Base-by-base conservation (phyloP, 2,113 vertebrate genomes). In the Hystrix brachyura region DNA sequence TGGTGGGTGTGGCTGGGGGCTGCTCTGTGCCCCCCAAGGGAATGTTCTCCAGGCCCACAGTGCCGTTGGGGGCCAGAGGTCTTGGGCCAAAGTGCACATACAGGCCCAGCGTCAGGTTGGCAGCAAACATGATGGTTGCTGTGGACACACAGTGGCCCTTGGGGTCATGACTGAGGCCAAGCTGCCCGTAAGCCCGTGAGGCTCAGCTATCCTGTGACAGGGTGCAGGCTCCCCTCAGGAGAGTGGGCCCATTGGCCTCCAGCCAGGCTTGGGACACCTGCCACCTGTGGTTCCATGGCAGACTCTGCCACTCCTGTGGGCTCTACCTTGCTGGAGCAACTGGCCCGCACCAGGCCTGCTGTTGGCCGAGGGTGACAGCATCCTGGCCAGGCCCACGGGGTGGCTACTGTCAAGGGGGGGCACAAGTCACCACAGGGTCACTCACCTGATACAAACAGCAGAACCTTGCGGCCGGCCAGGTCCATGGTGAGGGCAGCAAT, bases 401-500 rank as follows among this genome's bases (percentile, higher is more conserved):
- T 79, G 29, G 29, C 43, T 18, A 5, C 67, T 57, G 19, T 48
- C 29, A 43, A 38, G 5, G 8, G 18, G 21, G 55, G 25, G 64
- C 25, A 29, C 4, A 0, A 1, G 17, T 19, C 48, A 71, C 0
- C 7, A 0, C 1, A 11, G 38, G 11, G 65, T 71, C 29, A 79
- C 97, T 6, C 87, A 99, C 99, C 99, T 2, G 99, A 99, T 0
- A 98, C 94, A 8, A 99, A 99, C 12, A 99, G 99, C 80, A 99
- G 98, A 25, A 99, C 98, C 97, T 99, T 99, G 74, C 99, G 99
- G 59, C 99, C 99, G 0, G 99, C 99, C 97, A 98, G 99, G 96
- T 99, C 99, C 99, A 99, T 99, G 0, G 99, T 98, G 97, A 96
- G 64, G 0, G 99, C 99, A 0, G 99, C 99, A 0, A 99, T 94